Conservation (phyloP, 2,888 invertebrate species). For the Platerodrilus igneus region DNA sequence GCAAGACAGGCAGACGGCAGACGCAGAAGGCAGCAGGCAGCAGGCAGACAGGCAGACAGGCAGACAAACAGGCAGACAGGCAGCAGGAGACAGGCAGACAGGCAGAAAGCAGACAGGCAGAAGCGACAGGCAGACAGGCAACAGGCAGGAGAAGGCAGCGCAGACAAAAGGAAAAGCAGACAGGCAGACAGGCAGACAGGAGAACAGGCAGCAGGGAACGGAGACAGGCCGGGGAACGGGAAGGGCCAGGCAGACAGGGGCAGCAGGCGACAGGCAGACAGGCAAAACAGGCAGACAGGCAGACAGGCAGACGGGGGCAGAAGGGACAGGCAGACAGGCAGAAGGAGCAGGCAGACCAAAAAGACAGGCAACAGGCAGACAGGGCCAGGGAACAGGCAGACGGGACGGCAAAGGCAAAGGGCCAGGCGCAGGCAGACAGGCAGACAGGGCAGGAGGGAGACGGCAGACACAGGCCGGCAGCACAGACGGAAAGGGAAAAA, state of each 20-base stretch:
- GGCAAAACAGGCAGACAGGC: constrained; percentile 8
- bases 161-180: constrained; percentile 4
- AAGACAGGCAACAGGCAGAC: neutral
- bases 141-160: constrained; percentile 7
- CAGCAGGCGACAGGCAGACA: constrained; percentile 21
- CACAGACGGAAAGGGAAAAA: neutral
- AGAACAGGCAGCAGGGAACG: constrained; percentile 8
- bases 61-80: constrained; percentile 8
- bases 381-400: neutral
- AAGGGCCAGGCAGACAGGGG: constrained; percentile 18
- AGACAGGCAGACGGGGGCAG: constrained; percentile 5
- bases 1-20: constrained; percentile 3
- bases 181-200: constrained; percentile 11
- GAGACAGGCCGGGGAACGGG: constrained; percentile 27
- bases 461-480: neutral
- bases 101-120: constrained; percentile 7
- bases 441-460: neutral
- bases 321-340: constrained; percentile 6
- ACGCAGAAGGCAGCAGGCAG: neutral
- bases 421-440: neutral
- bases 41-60: constrained; percentile 8
- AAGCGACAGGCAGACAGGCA: constrained; percentile 9
- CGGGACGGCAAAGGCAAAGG: constrained; percentile 24
- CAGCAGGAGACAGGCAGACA: too few species aligned
- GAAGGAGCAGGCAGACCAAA: constrained; percentile 1